Evolutionary conservation across 1,140 invertebrate species (phyloP).

Genomic region (Stenopsyche tienmushanensis): DNA sequence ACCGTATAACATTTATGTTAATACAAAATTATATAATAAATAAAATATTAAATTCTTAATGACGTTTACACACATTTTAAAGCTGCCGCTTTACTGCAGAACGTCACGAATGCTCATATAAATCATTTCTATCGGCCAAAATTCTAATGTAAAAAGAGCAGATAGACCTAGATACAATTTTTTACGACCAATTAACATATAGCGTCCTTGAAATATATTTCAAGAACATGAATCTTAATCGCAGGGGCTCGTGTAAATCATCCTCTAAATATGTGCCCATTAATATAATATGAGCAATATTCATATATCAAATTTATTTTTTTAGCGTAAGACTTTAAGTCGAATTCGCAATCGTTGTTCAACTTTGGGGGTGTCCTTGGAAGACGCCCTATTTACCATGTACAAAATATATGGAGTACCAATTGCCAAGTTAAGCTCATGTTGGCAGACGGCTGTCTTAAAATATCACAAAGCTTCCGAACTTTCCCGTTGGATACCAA

Average conservation of each 20-base stretch:
- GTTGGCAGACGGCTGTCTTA: constrained; percentile 41
- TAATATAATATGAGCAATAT: too few relatives aligned
- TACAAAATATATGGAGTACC: constrained; percentile 41
- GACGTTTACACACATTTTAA: background rate
- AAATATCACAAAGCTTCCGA: constrained; percentile 40
- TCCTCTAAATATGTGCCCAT: too few relatives aligned
- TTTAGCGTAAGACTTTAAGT: too few relatives aligned
- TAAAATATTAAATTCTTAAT: background rate
- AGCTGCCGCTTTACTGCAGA: background rate
- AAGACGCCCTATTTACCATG: constrained; percentile 34
- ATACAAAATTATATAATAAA: background rate
- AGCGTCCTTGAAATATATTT: too few relatives aligned
- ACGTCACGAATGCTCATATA: background rate
- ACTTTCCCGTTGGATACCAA: constrained; percentile 24
- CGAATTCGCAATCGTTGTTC: too few relatives aligned
- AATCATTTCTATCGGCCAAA: background rate
- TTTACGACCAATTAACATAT: too few relatives aligned
- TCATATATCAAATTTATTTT: too few relatives aligned
- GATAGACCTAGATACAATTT: too few relatives aligned
- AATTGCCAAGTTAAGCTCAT: constrained; percentile 40
- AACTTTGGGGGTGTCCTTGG: background rate
- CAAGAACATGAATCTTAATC: too few relatives aligned
- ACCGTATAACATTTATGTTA: background rate
- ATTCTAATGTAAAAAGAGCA: too few relatives aligned
- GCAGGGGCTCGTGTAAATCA: too few relatives aligned